A percentile compares a stretch with the other conserved stretches of the same genome.
phyloP scores from a whole-genome alignment of 2,888 invertebrate species.

The Steinernema hermaphroditum region DNA sequence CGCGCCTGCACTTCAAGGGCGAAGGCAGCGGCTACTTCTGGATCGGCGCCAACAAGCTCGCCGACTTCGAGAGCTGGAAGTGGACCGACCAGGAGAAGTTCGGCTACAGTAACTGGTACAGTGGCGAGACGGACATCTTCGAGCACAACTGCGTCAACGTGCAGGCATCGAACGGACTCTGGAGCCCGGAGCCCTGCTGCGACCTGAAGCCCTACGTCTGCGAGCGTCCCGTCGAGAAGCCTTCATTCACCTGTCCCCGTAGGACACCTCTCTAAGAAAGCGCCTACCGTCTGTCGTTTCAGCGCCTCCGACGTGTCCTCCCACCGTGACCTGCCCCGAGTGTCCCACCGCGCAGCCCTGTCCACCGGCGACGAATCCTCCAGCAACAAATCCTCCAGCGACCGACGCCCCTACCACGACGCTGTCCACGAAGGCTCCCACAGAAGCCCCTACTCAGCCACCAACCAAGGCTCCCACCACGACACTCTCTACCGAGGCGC shows the following conservation, averaged over 20 bases:
- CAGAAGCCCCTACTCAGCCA: not conserved
- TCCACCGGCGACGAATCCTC: not conserved
- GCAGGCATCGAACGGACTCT: not conserved
- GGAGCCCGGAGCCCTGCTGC: not conserved
- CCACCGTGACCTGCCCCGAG: not conserved
- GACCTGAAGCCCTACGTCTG: constrained; percentile 1
- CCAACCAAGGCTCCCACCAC: not conserved
- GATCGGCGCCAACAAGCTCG: constrained; percentile 2
- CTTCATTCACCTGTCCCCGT: not conserved
- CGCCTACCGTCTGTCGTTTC: not conserved
- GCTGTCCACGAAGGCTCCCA: not conserved
- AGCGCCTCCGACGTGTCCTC: not conserved
- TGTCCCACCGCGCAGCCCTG: not conserved
- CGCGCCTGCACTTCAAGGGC: not conserved
- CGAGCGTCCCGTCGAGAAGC: not conserved
- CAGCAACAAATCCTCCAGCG: not conserved
- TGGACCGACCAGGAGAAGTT: not conserved
- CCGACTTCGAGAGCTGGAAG: not conserved
- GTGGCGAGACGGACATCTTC: not conserved
- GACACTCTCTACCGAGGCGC: not conserved
- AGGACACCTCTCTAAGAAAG: not conserved
- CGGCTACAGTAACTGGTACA: constrained; percentile 1
- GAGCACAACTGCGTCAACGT: not conserved
- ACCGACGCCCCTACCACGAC: not conserved
- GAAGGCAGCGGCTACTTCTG: not conserved